Evolutionary conservation across 2,113 vertebrate genomes (phyloP).

Genomic region (Morone chrysops): DNA sequence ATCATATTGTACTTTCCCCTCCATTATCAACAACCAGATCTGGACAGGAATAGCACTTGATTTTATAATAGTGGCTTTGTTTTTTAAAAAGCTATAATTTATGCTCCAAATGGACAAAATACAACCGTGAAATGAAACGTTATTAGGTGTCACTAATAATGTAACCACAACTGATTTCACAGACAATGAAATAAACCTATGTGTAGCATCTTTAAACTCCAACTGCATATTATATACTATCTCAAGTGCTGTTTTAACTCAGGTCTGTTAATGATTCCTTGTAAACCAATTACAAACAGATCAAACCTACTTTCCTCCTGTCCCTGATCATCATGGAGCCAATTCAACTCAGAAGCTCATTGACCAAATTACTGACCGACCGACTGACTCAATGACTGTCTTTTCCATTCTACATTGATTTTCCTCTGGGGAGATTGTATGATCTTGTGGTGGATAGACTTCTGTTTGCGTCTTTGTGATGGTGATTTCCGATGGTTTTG

Average conservation of each 20-base stretch:
- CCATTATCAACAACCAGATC: slow-evolving; percentile 62
- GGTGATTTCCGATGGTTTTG: slow-evolving; percentile 43
- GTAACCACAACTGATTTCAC: neutral
- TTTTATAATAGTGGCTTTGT: slow-evolving; percentile 31
- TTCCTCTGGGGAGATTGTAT: slow-evolving; percentile 39
- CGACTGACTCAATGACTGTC: slow-evolving; percentile 45
- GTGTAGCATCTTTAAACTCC: neutral
- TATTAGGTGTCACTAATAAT: neutral
- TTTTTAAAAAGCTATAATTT: neutral
- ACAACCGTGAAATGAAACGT: neutral
- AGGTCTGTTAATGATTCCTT: slow-evolving; percentile 54
- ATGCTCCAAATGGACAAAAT: neutral
- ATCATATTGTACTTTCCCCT: slow-evolving; percentile 58
- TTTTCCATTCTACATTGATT: slow-evolving; percentile 51
- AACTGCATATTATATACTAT: slow-evolving; percentile 8
- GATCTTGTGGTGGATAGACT: slow-evolving; percentile 53
- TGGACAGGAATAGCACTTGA: slow-evolving; percentile 77
- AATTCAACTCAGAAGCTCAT: slow-evolving; percentile 31
- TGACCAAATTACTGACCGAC: slow-evolving; percentile 54
- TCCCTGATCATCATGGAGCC: slow-evolving; percentile 23
- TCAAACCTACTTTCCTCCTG: slow-evolving; percentile 53
- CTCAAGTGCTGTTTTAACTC: slow-evolving; percentile 77
- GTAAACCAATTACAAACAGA: slow-evolving; percentile 62
- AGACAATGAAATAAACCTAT: neutral
- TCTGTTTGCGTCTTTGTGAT: slow-evolving; percentile 49